Conservation (phyloP, 2,888 invertebrate species). For the Piscicola geometra region DNA sequence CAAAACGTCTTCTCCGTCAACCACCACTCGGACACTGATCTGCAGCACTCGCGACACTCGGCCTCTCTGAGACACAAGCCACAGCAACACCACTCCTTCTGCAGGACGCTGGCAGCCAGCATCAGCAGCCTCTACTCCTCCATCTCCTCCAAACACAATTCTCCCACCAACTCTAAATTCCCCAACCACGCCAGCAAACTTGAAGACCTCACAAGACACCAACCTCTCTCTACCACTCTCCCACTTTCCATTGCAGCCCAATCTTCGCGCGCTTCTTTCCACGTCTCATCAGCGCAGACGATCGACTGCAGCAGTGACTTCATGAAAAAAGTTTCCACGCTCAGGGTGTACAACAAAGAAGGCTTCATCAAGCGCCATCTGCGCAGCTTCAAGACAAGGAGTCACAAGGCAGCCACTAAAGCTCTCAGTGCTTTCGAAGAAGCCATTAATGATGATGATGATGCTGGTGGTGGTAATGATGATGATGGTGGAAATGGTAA, state of each 20-base stretch:
- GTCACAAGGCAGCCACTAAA: no score
- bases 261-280: no score
- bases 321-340: no score
- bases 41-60: background rate
- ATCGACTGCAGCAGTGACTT: no score
- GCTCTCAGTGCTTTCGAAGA: no score
- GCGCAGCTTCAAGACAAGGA: background rate
- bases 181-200: background rate
- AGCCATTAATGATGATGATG: background rate
- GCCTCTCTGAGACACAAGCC: background rate
- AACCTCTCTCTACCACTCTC: no score
- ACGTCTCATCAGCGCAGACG: no score
- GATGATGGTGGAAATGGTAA: background rate
- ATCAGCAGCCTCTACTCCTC: slow-evolving; percentile 22
- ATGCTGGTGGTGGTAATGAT: background rate
- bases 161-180: background rate
- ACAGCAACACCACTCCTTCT: background rate
- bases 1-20: background rate
- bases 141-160: slow-evolving; percentile 10
- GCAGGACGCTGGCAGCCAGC: slow-evolving; percentile 16
- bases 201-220: no score
- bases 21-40: slow-evolving; percentile 12
- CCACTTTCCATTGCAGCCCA: background rate
- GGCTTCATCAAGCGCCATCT: background rate
- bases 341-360: no score